Evolutionary conservation across 2,113 vertebrate genomes (phyloP), one percentile per base, ranked within the genome.

Genomic region (Spea multiplicata): DNA sequence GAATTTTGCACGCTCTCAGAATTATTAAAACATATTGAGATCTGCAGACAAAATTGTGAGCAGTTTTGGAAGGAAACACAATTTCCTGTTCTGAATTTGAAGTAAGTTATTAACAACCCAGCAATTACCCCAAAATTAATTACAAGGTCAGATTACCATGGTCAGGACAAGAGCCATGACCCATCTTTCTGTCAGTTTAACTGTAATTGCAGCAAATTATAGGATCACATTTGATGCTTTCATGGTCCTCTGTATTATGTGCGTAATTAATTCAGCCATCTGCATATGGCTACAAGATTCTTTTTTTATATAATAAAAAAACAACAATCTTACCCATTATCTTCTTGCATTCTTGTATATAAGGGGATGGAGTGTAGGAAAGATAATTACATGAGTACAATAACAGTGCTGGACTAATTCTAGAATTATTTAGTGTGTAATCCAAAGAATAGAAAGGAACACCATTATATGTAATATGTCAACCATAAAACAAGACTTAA

Each of bases 191-290:
- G 49, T 53, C 77, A 79, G 62, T 79, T 72, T 73, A 73, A 48
- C 77, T 73, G 50, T 66, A 79, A 79, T 79, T 79, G 61, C 50
- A 48, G 44, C 44, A 79, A 79, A 79, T 79, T 79, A 79, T 66
- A 79, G 62, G 49, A 73, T 79, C 50, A 67, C 57, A 55, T 72
- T 73, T 61, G 70, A 79, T 73, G 70, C 61, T 73, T 73, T 49
- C 16, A 66, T 61, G 73, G 70, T 57, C n/a, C 12, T 79, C 70
- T 13, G 57, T 66, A 57, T 67, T 46, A 16, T 44, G 13, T 48
- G 62, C 16, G 49, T 79, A 73, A 79, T 79, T 62, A 73, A 73
- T 79, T 44, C 62, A 55, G 52, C 55, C 77, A 79, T 79, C 77
- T 79, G 77, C 70, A 79, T 59, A 59, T 66, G 70, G 59, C 70